A percentile compares a stretch with the other conserved stretches of the same genome.
These are phyloP conservation scores for Formica exsecta DNA, from an alignment of 1,140 invertebrate genomes.

Conservation along the genomic window DNA sequence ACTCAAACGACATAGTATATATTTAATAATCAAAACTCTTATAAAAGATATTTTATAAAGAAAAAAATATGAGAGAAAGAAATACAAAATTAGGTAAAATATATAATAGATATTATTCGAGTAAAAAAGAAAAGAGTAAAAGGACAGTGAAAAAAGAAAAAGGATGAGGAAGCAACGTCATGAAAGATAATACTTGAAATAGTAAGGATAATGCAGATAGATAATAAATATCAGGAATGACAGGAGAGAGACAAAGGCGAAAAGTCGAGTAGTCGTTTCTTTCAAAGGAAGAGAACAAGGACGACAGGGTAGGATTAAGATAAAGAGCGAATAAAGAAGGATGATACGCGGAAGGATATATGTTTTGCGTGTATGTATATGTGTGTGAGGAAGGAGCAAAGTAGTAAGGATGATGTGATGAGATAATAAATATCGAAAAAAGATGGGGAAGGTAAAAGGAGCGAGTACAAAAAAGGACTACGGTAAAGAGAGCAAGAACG, in stretches of 20 bases:
- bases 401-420: not conserved
- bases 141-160: not conserved
- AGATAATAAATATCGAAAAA: slow-evolving; percentile 45
- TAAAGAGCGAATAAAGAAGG: not conserved
- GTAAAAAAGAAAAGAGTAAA: not conserved
- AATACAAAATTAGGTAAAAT: not conserved
- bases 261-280: not conserved
- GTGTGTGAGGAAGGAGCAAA: not conserved
- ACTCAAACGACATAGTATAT: too few species aligned
- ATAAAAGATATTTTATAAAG: not conserved
- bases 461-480: slow-evolving; percentile 6
- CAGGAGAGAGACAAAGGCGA: slow-evolving; percentile 11
- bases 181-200: not conserved
- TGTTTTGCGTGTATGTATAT: too few species aligned
- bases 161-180: not conserved
- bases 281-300: slow-evolving; percentile 46
- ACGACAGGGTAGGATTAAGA: slow-evolving; percentile 21
- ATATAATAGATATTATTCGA: not conserved
- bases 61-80: not conserved
- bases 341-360: slow-evolving; percentile 9
- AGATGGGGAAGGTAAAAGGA: slow-evolving; percentile 14
- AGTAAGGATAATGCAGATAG: not conserved
- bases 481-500: slow-evolving; percentile 42
- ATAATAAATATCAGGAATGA: slow-evolving; percentile 27
- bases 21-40: slow-evolving; percentile 8